Conservation (phyloP, 2,888 invertebrate genomes). For the Scaeva pyrastri region DNA sequence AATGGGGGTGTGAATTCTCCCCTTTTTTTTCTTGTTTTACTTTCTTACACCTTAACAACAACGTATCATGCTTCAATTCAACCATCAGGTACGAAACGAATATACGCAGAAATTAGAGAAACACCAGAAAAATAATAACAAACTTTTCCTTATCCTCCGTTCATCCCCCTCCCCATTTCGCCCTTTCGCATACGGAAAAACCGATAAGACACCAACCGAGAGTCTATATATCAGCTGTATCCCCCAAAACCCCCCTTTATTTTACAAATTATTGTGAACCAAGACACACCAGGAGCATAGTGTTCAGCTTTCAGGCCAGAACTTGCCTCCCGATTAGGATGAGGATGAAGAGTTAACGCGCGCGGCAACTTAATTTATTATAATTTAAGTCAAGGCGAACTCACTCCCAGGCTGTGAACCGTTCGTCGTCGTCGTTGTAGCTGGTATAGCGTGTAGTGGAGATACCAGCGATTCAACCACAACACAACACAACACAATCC, state of each 20-base stretch:
- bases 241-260: neutral
- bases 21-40: neutral
- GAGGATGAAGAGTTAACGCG: slow-evolving; percentile 34
- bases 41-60: slow-evolving; percentile 39
- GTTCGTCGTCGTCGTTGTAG: too few species aligned
- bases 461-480: slow-evolving; percentile 41
- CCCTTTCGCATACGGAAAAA: neutral
- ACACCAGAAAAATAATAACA: slow-evolving; percentile 11
- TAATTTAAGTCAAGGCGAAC: slow-evolving; percentile 70
- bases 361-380: slow-evolving; percentile 68
- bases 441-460: slow-evolving; percentile 13
- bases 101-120: slow-evolving; percentile 24
- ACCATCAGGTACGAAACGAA: too few species aligned
- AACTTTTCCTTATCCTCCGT: neutral
- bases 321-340: neutral
- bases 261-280: slow-evolving; percentile 37
- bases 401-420: neutral
- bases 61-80: slow-evolving; percentile 41
- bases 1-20: neutral
- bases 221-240: neutral
- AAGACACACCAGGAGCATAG: slow-evolving; percentile 11
- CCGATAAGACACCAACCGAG: neutral
- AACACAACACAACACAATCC: neutral
- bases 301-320: neutral
- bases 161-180: too few species aligned